Evolutionary conservation across 2,888 invertebrate species (phyloP), one percentile per base, ranked within the genome.

Genomic region (Chalcosyrphus nemorum): DNA sequence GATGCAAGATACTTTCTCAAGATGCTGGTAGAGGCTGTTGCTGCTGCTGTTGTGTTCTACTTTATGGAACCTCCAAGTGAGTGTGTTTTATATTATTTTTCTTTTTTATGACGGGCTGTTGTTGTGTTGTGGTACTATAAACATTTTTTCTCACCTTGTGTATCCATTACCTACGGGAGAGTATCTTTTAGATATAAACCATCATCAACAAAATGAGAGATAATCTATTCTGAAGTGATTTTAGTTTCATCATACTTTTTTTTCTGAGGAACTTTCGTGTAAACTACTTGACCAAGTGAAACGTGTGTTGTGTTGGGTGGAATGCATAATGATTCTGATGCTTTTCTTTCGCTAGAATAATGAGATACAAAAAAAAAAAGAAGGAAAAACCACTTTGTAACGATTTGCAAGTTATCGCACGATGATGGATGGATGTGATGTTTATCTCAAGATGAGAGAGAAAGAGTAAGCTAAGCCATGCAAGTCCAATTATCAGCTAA

Each of bases 171-270:
- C 65, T 78, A 66, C 38, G 21, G n/a, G 47, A 57, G 63, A 63
- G 56, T 78, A 75, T 80, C 80, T 74, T 45, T 80, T 56, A 43
- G 74, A 78, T 72, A 61, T 68, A 78, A 74, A 57, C 61, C 61
- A 84, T 78, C 82, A 84, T 84, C 72, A 84, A 47, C 70, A 24
- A 75, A 84, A 80, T 59, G 57, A 65, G 70, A 70, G 75, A 80
- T 75, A 84, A 84, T 84, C 74, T 75, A 84, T 84, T 84, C 74
- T 70, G 68, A 80, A 78, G 61, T 75, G 74, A 68, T 56, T 81
- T 77, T 77, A 50, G 50, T 41, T 7, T 47, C 27, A 13, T 57
- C 59, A 27, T 21, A 50, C 35, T 32, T 43, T 17, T 17, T 27
- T 63, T 35, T 35, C 15, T 17, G 24, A 17, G 15, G 50, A 50